Conservation (phyloP, 1,140 invertebrate species). For the Lamellibrachia luymesi region DNA sequence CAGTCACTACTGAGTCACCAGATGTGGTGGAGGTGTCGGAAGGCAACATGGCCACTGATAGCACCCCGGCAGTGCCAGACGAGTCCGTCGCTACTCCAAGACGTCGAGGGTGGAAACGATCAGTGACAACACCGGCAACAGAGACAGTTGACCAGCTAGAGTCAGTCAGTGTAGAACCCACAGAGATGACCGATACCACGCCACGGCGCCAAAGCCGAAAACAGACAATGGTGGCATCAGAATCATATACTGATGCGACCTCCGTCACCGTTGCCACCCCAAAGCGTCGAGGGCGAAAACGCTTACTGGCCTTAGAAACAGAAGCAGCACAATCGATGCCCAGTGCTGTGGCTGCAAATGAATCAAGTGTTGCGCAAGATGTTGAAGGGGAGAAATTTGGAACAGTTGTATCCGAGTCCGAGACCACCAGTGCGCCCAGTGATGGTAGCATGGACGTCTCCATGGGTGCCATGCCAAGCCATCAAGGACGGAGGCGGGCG, state of each 20-base stretch:
- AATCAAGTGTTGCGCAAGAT: background rate
- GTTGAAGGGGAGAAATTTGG: background rate
- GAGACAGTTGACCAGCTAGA: background rate
- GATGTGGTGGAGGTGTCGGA: background rate
- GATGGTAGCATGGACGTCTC: background rate
- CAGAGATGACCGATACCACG: background rate
- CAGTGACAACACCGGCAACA: background rate
- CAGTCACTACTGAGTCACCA: background rate
- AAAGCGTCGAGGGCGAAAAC: background rate
- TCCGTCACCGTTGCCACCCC: background rate
- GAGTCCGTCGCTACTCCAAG: background rate
- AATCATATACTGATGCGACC: background rate
- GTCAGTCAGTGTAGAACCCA: background rate
- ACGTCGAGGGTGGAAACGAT: background rate
- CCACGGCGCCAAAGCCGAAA: background rate
- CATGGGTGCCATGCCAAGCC: background rate
- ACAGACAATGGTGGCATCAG: background rate
- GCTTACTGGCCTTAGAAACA: background rate
- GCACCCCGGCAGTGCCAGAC: background rate
- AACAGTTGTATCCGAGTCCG: background rate
- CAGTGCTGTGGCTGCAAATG: background rate
- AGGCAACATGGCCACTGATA: background rate
- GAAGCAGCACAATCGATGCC: background rate
- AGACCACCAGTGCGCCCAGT: background rate
- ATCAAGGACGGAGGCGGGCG: background rate